Evolutionary conservation across 2,797 vertebrate genomes (phyloP), one percentile per base, ranked within the genome.

Genomic region (Pipistrellus pipistrellus): DNA sequence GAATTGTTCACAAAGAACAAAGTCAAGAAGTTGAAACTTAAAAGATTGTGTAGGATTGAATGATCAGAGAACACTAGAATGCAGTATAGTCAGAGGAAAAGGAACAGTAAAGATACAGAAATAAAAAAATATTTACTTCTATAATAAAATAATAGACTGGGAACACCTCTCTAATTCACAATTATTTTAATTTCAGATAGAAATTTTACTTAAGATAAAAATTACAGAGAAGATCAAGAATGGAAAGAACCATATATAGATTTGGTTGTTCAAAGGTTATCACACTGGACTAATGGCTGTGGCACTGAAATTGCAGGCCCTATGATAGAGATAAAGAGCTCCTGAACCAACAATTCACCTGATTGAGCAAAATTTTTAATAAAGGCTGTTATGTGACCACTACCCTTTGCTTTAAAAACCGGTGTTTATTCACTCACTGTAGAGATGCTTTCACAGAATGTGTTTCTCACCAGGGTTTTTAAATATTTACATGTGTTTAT

Each of bases 401-500:
- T 46, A 12, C 17, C 91, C 72, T 96, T 91, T 83, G 92, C 95
- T 93, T 66, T 94, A 85, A 95, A 87, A 85, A 76, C 46, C 41
- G 72, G 41, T 96, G 90, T 96, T 97, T 96, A 96, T 76, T 92
- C 76, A 44, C 78, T 82, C 62, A 30, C 57, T 41, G 76, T 69
- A 48, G 95, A 94, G 80, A 71, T 80, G 84, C 93, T 80, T 92
- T 77, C 93, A 72, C 73, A 53, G 93, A 92, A 66, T 46, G 82
- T 85, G 89, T 92, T 96, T 94, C 95, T 94, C 94, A 87, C 95
- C 46, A 71, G 91, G 88, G 91, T 80, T 86, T 96, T 97, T 80
- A 97, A 97, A 97, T 97, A 97, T 97, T 97, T 97, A 97, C 96
- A 95, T 90, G 71, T 9, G 30, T 94, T 88, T 88, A 85, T 97